Evolutionary conservation across 2,113 vertebrate genomes (phyloP), one percentile per base, ranked within the genome.

Genomic region (Equus przewalskii): DNA sequence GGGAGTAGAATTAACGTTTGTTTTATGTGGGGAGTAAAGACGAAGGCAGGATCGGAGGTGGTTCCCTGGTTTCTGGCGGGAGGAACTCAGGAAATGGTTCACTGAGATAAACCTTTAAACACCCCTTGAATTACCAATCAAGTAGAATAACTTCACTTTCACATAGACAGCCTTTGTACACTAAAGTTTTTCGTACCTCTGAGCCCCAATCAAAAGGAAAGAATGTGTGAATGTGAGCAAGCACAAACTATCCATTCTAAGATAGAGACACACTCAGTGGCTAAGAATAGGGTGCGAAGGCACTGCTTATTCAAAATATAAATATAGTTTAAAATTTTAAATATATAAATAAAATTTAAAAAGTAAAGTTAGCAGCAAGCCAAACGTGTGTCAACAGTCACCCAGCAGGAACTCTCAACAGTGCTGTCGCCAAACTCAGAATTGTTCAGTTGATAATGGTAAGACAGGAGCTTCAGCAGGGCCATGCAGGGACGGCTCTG

Each of bases 291-390:
- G 64, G 30, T 54, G 3, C 60, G 19, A 96, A 72, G 72, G 3
- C 19, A 75, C 22, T 69, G 15, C 28, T 84, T 85, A 75, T 85
- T 95, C 36, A 84, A 97, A 97, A 60, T 69, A 82, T 44, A 78
- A 88, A 65, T 75, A 30, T n/a, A 69, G 60, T 88, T 94, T 70
- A 86, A 65, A 65, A 18, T 69, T 87, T 91, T 80, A 30, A 51
- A 76, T 65, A n/a, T 60, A n/a, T 69, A 80, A 81, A 85, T 69
- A 69, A 92, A 87, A 44, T 82, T 54, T 36, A 65, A 92, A 72
- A 75, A 75, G 86, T 87, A 69, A 86, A 64, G 44, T 75, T 73
- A 60, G 26, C 78, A 82, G 26, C 89, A 90, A 96, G 80, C 4
- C 56, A 69, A 80, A 24, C 7, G 0, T 78, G 30, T 89, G 44